Evolutionary conservation across 2,797 vertebrate genomes (phyloP).

Genomic region (Manis pentadactyla): DNA sequence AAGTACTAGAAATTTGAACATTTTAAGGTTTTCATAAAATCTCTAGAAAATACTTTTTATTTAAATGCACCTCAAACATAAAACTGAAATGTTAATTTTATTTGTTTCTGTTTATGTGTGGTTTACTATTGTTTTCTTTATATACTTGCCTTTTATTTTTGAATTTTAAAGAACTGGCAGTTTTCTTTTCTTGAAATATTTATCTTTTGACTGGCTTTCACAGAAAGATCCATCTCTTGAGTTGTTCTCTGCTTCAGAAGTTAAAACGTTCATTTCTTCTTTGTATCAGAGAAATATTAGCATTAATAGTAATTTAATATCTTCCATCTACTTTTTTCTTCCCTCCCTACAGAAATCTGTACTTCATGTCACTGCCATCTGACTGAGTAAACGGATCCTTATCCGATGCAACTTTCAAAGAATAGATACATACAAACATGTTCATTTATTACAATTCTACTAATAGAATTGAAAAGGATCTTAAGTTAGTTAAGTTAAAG

Average conservation of each 20-base stretch:
- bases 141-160: conserved; percentile 57
- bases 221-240: conserved; percentile 65
- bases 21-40: background rate
- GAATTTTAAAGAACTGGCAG: conserved; percentile 19
- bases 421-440: background rate
- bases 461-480: background rate
- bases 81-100: conserved; percentile 11
- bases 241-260: background rate
- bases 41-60: background rate
- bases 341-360: background rate
- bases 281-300: conserved; percentile 72
- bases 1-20: background rate
- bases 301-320: conserved; percentile 55
- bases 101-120: conserved; percentile 41
- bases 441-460: background rate
- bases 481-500: background rate
- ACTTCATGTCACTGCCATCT: background rate
- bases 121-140: conserved; percentile 62
- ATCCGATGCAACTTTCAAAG: background rate
- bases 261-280: conserved; percentile 77
- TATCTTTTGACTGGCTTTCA: conserved; percentile 75
- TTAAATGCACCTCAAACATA: background rate
- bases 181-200: conserved; percentile 79
- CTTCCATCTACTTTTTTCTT: conserved; percentile 8
- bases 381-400: conserved; percentile 12